phyloP scores from a whole-genome alignment of 2,797 vertebrate species.

The Peromyscus aztecus region DNA sequence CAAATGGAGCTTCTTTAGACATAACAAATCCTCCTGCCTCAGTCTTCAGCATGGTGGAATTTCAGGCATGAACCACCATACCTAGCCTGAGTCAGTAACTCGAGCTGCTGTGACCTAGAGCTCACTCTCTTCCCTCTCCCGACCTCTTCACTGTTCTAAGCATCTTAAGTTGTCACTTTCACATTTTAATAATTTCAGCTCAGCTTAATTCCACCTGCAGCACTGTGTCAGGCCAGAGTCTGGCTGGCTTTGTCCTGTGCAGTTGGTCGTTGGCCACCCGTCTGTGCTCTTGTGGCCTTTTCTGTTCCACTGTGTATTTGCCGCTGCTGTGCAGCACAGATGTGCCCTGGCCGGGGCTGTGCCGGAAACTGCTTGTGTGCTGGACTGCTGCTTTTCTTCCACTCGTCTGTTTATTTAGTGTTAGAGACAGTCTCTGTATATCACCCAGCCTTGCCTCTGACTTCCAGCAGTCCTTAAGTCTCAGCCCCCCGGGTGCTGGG shows the following conservation, averaged over 20 bases:
- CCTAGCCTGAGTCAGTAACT: background rate
- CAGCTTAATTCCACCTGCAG: background rate
- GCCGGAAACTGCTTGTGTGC: background rate
- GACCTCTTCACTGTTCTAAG: background rate
- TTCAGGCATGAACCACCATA: background rate
- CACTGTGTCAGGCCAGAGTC: background rate
- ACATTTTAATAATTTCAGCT: background rate
- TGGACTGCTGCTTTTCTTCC: no score
- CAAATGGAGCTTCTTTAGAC: background rate
- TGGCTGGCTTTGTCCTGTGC: background rate
- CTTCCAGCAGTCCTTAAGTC: background rate
- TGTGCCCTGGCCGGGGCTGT: no score
- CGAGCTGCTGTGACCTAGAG: background rate
- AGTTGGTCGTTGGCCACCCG: rapidly evolving
- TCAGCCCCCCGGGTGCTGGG: background rate
- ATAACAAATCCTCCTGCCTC: background rate
- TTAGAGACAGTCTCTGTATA: background rate
- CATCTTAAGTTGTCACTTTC: background rate
- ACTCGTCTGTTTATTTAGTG: no score
- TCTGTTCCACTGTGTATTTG: no score
- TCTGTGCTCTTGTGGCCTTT: background rate
- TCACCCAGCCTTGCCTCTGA: background rate
- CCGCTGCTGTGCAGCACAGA: background rate
- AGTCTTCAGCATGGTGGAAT: background rate
- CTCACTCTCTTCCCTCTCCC: no score